Percentiles rank a stretch among this genome's conserved stretches.
phyloP scores from a whole-genome alignment of 2,888 invertebrate genomes.

The Lasioglossum zephyrum region DNA sequence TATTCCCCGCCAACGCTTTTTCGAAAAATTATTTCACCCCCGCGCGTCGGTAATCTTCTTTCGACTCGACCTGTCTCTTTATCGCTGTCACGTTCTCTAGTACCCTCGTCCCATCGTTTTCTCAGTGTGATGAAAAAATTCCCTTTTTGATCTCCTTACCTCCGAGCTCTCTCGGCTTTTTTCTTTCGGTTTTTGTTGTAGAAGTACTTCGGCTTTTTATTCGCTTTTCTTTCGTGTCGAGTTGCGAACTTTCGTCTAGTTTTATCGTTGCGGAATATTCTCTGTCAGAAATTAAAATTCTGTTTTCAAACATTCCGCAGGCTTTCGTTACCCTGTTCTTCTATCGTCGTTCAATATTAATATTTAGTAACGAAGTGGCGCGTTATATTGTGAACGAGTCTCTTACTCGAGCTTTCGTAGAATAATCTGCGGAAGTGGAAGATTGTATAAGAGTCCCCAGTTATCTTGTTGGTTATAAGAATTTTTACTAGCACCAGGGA shows the following conservation, averaged over 20 bases:
- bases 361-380: not conserved
- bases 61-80: not conserved
- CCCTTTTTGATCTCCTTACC: not conserved
- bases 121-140: not conserved
- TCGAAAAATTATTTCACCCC: slow-evolving; percentile 15
- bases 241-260: not conserved
- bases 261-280: not conserved
- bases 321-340: not conserved
- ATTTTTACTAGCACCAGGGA: not conserved
- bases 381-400: not conserved
- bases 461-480: not conserved
- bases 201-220: not conserved
- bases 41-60: not conserved
- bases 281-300: not conserved
- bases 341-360: not conserved
- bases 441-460: not conserved
- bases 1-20: not conserved
- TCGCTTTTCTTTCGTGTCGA: not conserved
- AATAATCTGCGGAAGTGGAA: not conserved
- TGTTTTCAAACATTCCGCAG: not conserved
- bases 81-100: not conserved
- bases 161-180: not conserved
- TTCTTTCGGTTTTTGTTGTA: not conserved
- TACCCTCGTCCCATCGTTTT: not conserved
- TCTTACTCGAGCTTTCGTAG: not conserved